phyloP scores from a whole-genome alignment of 2,113 vertebrate genomes.

The Oostethus manadensis region DNA sequence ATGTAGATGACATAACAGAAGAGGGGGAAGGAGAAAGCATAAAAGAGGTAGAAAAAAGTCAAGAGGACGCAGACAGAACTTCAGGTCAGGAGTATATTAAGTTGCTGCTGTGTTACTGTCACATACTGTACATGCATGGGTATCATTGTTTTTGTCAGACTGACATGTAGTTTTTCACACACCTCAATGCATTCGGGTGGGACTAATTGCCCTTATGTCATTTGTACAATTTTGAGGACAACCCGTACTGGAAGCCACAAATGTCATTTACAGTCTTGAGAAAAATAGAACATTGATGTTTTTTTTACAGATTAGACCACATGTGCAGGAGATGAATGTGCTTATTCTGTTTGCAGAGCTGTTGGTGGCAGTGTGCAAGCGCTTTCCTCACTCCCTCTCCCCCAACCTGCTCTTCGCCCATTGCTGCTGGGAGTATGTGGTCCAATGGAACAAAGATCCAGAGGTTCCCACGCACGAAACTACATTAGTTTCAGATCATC shows the following conservation, averaged over 20 bases:
- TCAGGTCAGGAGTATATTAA: slow-evolving; percentile 29
- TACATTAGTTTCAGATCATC: no score
- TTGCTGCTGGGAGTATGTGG: slow-evolving; percentile 95
- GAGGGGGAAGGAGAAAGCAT: slow-evolving; percentile 6
- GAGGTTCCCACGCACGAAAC: slow-evolving; percentile 72
- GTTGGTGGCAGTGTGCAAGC: slow-evolving; percentile 76
- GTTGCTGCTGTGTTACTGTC: no score
- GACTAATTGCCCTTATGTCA: neutral
- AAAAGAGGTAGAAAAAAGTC: slow-evolving; percentile 3
- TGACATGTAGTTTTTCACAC: no score
- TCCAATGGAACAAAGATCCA: slow-evolving; percentile 97
- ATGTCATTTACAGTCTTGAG: no score
- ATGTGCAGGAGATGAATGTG: neutral
- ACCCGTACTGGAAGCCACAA: no score
- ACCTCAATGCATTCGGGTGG: neutral
- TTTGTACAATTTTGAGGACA: neutral
- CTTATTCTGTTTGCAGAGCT: slow-evolving; percentile 67
- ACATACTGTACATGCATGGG: neutral
- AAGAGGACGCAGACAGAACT: slow-evolving; percentile 35
- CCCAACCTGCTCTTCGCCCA: slow-evolving; percentile 86
- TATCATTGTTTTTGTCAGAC: no score
- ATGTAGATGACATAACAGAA: slow-evolving; percentile 41
- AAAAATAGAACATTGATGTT: neutral
- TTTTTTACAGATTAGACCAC: neutral
- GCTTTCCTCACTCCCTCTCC: slow-evolving; percentile 90